Base-by-base conservation (phyloP, 2,888 invertebrate species). In the Noctua janthina region DNA sequence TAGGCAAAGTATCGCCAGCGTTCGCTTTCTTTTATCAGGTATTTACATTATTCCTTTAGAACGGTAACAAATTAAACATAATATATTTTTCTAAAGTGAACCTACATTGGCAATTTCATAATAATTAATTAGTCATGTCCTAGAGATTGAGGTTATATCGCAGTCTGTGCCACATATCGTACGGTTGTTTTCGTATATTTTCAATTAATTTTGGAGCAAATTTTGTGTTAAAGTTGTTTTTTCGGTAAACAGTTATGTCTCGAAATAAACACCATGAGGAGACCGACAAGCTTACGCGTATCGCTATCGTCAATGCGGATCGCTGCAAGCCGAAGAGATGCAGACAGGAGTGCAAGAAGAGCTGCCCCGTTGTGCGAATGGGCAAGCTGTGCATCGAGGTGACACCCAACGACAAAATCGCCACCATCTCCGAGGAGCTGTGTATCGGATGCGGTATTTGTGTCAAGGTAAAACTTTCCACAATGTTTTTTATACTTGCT, bases 401-500 rank as follows among this genome's bases (percentile, higher is more conserved):
- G 67, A 98, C 98, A 69, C 98, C 99, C 20, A 99, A 99, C 91
- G 99, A 99, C 92, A 99, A 99, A 97, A 99, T 99, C 90, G 99
- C 99, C 64, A 98, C 98, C 68, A 99, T 99, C 94, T 99, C 99
- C 71, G 99, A 99, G 96, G 99, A 99, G 95, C 97, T 99, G 8
- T 99, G 99, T 96, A 99, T 99, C 92, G 99, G 99, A 92, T 99
- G 99, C 96, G 99, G 99, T 98, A 99, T 99, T 92, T 99, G 99
- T 97, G 99, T 99, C 81, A 99, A 99, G 98, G 99, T 99, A 96
- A 92, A 86, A 83, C 82, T 76, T 83, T 81, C 81, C 51, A 66
- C 73, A 71, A 67, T 72, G 29, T 68, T 66, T 68, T 54, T 29
- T 0, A 69, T 69, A 77, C 81, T 80, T 80, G 66, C 80, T 75